Evolutionary conservation across 2,113 vertebrate genomes (phyloP).

Genomic region (Agapornis roseicollis): DNA sequence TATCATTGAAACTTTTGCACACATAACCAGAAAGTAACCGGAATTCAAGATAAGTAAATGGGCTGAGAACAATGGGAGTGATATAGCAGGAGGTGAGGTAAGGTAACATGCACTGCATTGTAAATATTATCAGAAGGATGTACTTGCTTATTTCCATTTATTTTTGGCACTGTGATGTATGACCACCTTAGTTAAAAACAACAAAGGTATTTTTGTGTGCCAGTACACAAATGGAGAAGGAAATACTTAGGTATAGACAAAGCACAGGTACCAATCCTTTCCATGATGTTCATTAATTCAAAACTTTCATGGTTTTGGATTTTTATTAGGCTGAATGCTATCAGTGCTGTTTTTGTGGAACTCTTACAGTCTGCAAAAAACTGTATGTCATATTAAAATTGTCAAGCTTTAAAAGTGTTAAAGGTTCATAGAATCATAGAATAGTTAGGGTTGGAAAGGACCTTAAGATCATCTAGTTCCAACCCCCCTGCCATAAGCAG

Average conservation of each 20-base stretch:
- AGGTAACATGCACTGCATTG: background rate
- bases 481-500: too few relatives aligned
- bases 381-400: background rate
- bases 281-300: background rate
- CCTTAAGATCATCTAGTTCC: too few relatives aligned
- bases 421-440: too few relatives aligned
- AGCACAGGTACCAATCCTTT: background rate
- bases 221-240: background rate
- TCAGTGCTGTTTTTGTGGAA: background rate
- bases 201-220: background rate
- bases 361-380: background rate
- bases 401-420: background rate
- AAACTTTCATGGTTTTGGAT: background rate
- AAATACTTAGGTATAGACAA: background rate
- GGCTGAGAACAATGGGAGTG: background rate
- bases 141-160: conserved; percentile 21
- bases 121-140: background rate
- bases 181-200: conserved; percentile 18
- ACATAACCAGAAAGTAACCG: background rate
- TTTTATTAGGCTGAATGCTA: background rate
- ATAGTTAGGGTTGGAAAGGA: too few relatives aligned
- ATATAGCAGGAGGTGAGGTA: background rate
- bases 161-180: background rate
- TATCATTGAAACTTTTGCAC: background rate
- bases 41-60: background rate